phyloP scores from a whole-genome alignment of 2,888 invertebrate species.

The Patella ulyssiponensis region DNA sequence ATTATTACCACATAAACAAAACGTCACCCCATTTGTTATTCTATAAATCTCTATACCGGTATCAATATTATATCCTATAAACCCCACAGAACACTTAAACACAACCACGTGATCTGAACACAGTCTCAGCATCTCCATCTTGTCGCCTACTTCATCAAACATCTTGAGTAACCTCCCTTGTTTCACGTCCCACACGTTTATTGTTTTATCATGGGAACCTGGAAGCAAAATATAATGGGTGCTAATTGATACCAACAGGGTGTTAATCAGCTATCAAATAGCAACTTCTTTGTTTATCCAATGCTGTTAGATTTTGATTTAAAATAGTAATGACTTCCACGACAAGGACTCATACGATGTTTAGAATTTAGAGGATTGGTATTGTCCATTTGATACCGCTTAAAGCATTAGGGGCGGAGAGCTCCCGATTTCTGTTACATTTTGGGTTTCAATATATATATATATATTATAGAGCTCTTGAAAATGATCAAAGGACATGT shows the following conservation, averaged over 20 bases:
- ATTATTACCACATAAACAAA: constrained; percentile 3
- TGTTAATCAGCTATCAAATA: too few relatives aligned
- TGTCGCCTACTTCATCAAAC: constrained; percentile 44
- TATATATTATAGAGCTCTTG: background rate
- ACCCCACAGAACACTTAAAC: background rate
- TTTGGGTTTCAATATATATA: background rate
- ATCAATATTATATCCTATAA: background rate
- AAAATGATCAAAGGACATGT: background rate
- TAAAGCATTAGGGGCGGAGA: too few relatives aligned
- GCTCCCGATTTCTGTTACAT: too few relatives aligned
- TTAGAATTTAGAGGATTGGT: too few relatives aligned
- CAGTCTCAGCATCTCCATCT: constrained; percentile 9
- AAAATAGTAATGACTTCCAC: too few relatives aligned
- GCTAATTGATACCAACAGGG: too few relatives aligned
- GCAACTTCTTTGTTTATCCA: too few relatives aligned
- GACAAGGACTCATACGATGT: too few relatives aligned
- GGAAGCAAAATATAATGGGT: background rate
- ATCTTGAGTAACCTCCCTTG: constrained; percentile 42
- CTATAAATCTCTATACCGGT: background rate
- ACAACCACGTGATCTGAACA: background rate
- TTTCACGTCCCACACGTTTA: constrained; percentile 53
- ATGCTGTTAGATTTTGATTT: too few relatives aligned
- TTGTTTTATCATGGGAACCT: constrained; percentile 54
- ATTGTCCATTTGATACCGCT: too few relatives aligned
- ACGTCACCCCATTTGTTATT: background rate